Conservation (phyloP, 2,113 vertebrate species). For the Equus quagga region DNA sequence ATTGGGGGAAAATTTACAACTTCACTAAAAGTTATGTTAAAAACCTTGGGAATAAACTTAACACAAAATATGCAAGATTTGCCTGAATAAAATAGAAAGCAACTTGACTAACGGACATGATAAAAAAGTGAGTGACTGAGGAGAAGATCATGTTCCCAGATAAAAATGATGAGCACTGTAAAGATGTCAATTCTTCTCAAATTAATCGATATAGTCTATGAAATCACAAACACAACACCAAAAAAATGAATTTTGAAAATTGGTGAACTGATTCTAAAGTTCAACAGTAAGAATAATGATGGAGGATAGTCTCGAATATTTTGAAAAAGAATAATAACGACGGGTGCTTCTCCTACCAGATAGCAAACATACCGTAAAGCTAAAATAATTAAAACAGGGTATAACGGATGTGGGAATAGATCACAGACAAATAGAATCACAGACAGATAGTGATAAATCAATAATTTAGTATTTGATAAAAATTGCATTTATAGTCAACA, state of each 20-base stretch:
- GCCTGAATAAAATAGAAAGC: neutral
- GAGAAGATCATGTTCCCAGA: fast-evolving
- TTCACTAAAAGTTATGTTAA: neutral
- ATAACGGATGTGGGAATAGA: fast-evolving
- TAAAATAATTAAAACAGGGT: neutral
- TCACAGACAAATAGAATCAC: neutral
- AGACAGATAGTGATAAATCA: neutral
- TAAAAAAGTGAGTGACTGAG: neutral
- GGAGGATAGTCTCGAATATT: neutral
- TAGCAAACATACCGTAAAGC: neutral
- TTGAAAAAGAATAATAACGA: neutral
- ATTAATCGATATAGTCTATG: too few species aligned
- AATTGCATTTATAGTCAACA: neutral
- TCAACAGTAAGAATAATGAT: neutral
- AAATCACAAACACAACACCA: neutral
- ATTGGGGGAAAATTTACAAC: too few species aligned
- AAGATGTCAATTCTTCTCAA: neutral
- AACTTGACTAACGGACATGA: neutral
- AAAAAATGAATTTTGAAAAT: neutral
- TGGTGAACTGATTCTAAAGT: neutral
- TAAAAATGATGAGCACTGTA: neutral
- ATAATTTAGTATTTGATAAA: neutral
- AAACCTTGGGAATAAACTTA: neutral
- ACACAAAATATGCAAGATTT: neutral
- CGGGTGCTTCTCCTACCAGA: neutral